phyloP scores from a whole-genome alignment of 2,888 invertebrate species.

The Drosophila maculinotata region DNA sequence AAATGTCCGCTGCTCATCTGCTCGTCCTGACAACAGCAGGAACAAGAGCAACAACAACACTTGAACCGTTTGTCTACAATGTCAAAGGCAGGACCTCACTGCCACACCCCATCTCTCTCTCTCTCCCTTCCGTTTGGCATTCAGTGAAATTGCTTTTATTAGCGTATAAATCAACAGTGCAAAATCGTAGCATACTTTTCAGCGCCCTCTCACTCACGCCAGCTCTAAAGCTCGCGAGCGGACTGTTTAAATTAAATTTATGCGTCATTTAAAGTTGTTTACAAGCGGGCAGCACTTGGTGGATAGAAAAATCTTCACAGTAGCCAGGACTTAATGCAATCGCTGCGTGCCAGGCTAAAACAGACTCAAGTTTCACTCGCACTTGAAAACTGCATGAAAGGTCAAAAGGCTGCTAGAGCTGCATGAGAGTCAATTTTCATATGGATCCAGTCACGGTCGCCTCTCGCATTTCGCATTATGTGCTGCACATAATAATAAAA shows the following conservation, averaged over 20 bases:
- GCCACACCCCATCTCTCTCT: neutral
- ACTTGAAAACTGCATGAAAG: conserved; percentile 49
- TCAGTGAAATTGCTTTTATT: conserved; percentile 78
- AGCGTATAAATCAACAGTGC: conserved; percentile 79
- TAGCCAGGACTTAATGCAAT: conserved; percentile 51
- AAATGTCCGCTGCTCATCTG: conserved; percentile 41
- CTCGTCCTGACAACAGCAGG: conserved; percentile 32
- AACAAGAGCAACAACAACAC: conserved; percentile 24
- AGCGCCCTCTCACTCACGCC: conserved; percentile 12
- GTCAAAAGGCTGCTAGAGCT: conserved; percentile 9
- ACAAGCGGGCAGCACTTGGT: conserved; percentile 58
- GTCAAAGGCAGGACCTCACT: conserved; percentile 71
- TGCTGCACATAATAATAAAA: conserved; percentile 84
- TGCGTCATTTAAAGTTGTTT: conserved; percentile 77
- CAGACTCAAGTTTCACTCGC: conserved; percentile 38
- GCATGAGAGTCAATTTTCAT: conserved; percentile 40
- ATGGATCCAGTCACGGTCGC: conserved; percentile 31
- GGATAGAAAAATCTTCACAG: neutral
- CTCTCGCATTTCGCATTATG: conserved; percentile 50
- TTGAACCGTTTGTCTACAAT: conserved; percentile 69
- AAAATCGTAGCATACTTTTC: conserved; percentile 74
- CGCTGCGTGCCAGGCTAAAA: conserved; percentile 22
- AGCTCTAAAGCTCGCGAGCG: neutral
- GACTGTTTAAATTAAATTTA: conserved; percentile 77
- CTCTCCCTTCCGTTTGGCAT: conserved; percentile 64